Conservation (phyloP, 2,797 vertebrate genomes). For the Enteromius unitaeniatus region DNA sequence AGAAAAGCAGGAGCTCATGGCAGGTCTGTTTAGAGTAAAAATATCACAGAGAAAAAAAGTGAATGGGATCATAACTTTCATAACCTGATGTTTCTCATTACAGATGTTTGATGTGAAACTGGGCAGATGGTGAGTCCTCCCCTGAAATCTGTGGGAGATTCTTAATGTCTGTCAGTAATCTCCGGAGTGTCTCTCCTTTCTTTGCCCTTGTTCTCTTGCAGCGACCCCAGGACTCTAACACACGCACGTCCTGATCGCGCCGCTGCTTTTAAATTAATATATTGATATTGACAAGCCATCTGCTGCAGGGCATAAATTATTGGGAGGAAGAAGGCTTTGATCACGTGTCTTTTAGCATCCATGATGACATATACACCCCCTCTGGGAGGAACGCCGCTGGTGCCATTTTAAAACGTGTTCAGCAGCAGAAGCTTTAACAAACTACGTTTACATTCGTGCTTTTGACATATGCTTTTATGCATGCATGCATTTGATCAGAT, state of each 20-base stretch:
- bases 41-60: background rate
- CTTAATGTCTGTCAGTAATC: constrained; percentile 15
- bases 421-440: background rate
- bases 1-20: background rate
- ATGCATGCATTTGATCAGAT: too few relatives aligned
- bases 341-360: constrained; percentile 81
- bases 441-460: background rate
- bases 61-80: background rate
- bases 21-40: background rate
- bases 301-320: constrained; percentile 89
- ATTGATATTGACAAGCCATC: constrained; percentile 98
- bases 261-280: constrained; percentile 95
- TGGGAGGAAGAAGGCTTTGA: constrained; percentile 76
- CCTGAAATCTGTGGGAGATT: constrained; percentile 13
- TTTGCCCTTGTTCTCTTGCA: constrained; percentile 68
- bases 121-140: background rate
- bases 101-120: background rate
- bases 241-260: constrained; percentile 53
- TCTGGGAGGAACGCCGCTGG: constrained; percentile 45
- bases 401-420: constrained; percentile 52
- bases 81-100: constrained; percentile 6
- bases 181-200: constrained; percentile 65
- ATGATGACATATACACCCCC: constrained; percentile 80
- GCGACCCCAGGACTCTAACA: constrained; percentile 59
- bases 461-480: background rate